Evolutionary conservation across 1,140 invertebrate genomes (phyloP).

Genomic region (Vollenhovia emeryi): DNA sequence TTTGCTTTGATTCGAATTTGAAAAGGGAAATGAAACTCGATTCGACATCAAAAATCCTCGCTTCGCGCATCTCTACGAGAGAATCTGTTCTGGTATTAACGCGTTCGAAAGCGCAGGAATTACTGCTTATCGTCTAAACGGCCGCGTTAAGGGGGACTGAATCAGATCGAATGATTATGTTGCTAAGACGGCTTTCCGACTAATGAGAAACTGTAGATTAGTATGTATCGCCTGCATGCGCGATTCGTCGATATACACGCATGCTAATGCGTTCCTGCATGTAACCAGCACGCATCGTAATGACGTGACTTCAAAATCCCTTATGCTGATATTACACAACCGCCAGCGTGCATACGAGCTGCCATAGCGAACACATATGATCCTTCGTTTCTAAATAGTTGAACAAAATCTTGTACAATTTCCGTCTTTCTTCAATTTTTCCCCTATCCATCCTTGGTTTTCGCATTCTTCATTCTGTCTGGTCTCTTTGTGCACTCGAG

Average conservation of each 20-base stretch:
- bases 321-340: conserved; percentile 21
- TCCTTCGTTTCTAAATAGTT: conserved; percentile 41
- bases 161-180: conserved; percentile 37
- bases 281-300: background rate
- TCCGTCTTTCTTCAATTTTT: background rate
- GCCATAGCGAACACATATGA: conserved; percentile 38
- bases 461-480: background rate
- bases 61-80: no score
- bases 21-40: no score
- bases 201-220: conserved; percentile 47
- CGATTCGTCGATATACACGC: conserved; percentile 10
- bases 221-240: conserved; percentile 24
- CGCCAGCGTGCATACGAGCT: background rate
- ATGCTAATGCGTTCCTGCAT: conserved; percentile 6
- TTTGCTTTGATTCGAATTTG: no score
- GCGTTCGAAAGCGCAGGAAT: background rate
- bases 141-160: background rate
- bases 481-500: background rate
- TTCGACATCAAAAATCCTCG: no score
- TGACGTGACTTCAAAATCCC: conserved; percentile 40
- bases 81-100: background rate
- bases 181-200: conserved; percentile 21
- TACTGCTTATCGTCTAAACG: conserved; percentile 18
- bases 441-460: background rate
- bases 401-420: conserved; percentile 48